Base-by-base conservation (phyloP, 2,888 invertebrate genomes). In the Spilarctia lutea region DNA sequence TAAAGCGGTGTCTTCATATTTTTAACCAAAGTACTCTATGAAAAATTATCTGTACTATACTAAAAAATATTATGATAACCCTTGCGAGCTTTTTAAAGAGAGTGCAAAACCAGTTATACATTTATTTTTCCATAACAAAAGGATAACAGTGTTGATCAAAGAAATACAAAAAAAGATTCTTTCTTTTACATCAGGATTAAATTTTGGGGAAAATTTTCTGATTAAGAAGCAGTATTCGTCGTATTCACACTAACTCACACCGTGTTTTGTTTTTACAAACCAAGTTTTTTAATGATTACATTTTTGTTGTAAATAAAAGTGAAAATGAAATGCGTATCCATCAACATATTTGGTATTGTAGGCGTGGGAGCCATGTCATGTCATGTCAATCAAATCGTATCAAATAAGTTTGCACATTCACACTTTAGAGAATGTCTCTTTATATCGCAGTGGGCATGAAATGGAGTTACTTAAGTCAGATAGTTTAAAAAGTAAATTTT, bases 1-100 rank as follows among this genome's bases (percentile, higher is more conserved):
- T 81, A 79, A 79, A 79, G 75, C 80, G n/a, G 70, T 73, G 63
- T 80, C 45, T 71, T 81, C 80, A 80, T 72, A 75, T 66, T 72
- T 39, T 48, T n/a, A 48, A 52, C n/a, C 35, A 30, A 73, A 24
- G 24, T 75, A 75, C 75, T 75, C 30, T n/a, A n/a, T 11, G 1
- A 63, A 70, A 39, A 42, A n/a, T n/a, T n/a, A n/a, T n/a, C n/a
- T 56, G n/a, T 56, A 35, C 33, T 56, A 7, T 52, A 16, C 24
- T 24, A 52, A 65, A 65, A 65, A 24, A 35, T 65, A 13, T 63
- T 11, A 13, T 3, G 16, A 63, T 30, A 30, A 60, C 4, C 16
- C 27, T 7, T 30, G 18, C 4, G 30, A 30, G 3, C 18, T 63
- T 18, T 18, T 30, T 30, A 30, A 27, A 60, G 30, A 2, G 4